Evolutionary conservation across 1,140 invertebrate genomes (phyloP).

Genomic region (Aricia agestis): DNA sequence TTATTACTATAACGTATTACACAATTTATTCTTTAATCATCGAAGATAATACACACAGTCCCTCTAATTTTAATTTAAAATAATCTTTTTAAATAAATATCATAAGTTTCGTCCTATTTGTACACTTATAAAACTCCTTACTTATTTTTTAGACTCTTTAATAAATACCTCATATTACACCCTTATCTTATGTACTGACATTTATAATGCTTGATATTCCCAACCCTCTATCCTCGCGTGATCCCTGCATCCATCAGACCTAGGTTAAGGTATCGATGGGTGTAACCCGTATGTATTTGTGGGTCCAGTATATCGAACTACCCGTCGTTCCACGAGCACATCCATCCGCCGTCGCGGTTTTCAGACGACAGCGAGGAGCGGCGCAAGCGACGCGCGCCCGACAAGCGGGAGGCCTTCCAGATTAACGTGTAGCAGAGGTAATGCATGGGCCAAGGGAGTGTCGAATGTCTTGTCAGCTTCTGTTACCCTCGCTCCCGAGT

Average conservation of each 20-base stretch:
- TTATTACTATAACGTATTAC: no score
- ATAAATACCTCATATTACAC: not conserved
- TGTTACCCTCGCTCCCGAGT: not conserved
- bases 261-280: constrained; percentile 15
- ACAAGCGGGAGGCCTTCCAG: constrained; percentile 82
- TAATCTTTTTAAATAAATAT: no score
- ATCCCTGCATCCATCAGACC: not conserved
- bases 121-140: no score
- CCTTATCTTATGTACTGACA: not conserved
- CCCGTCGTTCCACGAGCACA: constrained; percentile 84
- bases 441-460: constrained; percentile 11
- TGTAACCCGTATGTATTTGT: constrained; percentile 28
- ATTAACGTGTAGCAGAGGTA: constrained; percentile 78
- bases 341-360: constrained; percentile 84
- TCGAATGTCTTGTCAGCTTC: constrained; percentile 1
- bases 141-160: no score
- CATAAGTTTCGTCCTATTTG: no score
- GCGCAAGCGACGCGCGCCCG: constrained; percentile 65
- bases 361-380: constrained; percentile 80
- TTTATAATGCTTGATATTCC: not conserved
- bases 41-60: no score
- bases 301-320: constrained; percentile 82
- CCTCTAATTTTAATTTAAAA: no score
- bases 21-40: no score
- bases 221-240: not conserved